These are phyloP conservation scores for Hymenopus coronatus DNA, from an alignment of 2,888 invertebrate species.

Conservation along the genomic window DNA sequence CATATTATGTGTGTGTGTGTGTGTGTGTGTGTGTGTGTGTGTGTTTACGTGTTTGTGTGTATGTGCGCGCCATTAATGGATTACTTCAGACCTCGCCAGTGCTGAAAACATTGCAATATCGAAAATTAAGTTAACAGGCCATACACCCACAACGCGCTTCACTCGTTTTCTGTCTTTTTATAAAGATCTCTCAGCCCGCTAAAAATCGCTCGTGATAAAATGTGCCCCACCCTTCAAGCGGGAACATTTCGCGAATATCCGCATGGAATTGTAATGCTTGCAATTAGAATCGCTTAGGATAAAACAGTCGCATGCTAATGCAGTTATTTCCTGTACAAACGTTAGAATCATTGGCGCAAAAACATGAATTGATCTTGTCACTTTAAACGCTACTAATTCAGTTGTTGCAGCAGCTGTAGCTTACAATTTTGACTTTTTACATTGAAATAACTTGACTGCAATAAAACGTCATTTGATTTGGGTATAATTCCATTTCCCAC, in stretches of 20 bases:
- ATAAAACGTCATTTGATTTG: not conserved
- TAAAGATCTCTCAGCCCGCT: not conserved
- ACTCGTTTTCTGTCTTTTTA: not conserved
- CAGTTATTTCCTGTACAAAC: not conserved
- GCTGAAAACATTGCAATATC: not conserved
- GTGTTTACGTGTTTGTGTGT: not conserved
- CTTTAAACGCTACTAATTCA: not conserved
- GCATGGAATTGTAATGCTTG: not conserved
- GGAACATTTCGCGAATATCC: not conserved
- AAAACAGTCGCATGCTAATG: not conserved
- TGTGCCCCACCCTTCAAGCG: not conserved
- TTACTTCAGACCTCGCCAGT: not conserved
- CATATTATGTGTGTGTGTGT: not conserved
- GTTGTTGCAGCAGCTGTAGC: not conserved
- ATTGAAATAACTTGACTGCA: not conserved
- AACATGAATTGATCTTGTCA: not conserved
- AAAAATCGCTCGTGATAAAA: not conserved
- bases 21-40: no score
- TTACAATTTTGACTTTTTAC: not conserved
- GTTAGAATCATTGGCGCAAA: not conserved
- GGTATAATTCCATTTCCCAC: not conserved
- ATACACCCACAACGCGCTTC: not conserved
- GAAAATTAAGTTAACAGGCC: not conserved
- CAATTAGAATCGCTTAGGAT: not conserved
- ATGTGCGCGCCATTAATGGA: not conserved